Percentiles rank a stretch among this genome's conserved stretches.
Evolutionary conservation across 2,797 vertebrate species (phyloP).

Genomic region (Halcyon smyrnensis): DNA sequence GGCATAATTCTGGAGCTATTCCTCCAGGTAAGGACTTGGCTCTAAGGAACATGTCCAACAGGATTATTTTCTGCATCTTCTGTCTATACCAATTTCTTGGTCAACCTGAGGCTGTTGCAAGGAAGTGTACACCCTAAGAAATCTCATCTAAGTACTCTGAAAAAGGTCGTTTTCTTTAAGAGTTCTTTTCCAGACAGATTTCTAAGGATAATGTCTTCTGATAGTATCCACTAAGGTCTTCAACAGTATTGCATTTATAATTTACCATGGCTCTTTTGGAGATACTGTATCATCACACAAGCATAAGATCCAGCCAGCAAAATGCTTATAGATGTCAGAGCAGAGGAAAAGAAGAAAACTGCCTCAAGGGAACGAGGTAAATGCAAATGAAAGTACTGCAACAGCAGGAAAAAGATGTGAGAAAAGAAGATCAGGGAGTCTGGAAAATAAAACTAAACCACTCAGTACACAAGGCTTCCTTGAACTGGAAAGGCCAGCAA

Average conservation of each 20-base stretch:
- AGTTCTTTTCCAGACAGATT: background rate
- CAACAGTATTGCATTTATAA: background rate
- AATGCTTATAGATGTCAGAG: background rate
- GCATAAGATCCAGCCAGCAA: background rate
- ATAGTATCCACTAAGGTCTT: background rate
- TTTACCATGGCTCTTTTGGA: background rate
- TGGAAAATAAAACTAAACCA: background rate
- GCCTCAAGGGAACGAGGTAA: background rate
- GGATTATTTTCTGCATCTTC: background rate
- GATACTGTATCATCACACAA: background rate
- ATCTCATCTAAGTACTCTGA: background rate
- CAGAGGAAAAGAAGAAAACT: background rate
- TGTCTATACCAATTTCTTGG: background rate
- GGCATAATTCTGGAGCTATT: background rate
- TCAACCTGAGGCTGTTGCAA: background rate
- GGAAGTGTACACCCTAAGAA: background rate
- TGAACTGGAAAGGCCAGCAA: background rate
- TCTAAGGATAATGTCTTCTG: background rate
- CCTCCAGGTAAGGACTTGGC: background rate
- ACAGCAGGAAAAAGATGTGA: background rate
- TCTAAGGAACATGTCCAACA: background rate
- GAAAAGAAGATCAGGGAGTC: background rate
- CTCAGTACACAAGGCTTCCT: background rate
- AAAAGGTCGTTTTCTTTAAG: background rate
- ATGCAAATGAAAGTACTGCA: background rate